Evolutionary conservation across 1,140 invertebrate species (phyloP).

Genomic region (Coelopa frigida): DNA sequence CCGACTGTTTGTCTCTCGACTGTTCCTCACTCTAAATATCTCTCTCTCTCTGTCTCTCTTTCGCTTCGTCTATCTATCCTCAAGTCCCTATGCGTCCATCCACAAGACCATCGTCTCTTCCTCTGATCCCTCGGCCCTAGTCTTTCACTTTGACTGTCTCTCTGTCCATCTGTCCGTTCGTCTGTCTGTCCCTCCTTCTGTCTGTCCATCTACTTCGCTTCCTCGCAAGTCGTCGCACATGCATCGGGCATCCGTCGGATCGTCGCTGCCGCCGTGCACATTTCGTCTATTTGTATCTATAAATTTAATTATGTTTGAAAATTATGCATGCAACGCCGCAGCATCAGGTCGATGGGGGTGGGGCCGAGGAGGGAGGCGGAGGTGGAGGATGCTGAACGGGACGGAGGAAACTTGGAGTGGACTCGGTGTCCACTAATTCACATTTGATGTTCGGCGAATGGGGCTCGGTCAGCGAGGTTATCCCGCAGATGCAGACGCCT

Average conservation of each 20-base stretch:
- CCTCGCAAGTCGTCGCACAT: neutral
- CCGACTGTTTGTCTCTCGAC: neutral
- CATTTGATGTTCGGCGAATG: too few relatives aligned
- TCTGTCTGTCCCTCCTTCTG: neutral
- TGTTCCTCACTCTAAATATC: neutral
- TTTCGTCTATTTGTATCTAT: constrained; percentile 10
- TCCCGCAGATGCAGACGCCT: too few relatives aligned
- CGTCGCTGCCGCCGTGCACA: constrained; percentile 2
- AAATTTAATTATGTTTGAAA: constrained; percentile 11
- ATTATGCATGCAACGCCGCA: constrained; percentile 11
- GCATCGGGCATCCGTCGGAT: neutral
- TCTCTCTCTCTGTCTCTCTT: neutral
- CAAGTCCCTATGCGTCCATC: too few relatives aligned
- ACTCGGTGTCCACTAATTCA: too few relatives aligned
- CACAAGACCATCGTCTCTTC: too few relatives aligned
- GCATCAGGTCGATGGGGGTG: neutral
- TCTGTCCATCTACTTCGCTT: constrained; percentile 2
- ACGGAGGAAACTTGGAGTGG: too few relatives aligned
- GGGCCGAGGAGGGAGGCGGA: neutral
- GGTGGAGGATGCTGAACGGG: too few relatives aligned
- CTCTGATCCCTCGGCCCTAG: too few relatives aligned
- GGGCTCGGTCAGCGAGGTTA: too few relatives aligned
- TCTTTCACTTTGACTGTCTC: constrained; percentile 1
- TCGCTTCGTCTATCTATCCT: constrained; percentile 2
- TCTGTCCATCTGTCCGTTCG: neutral